Conservation (phyloP, 2,113 vertebrate genomes). For the Xenotilapia longispinis region DNA sequence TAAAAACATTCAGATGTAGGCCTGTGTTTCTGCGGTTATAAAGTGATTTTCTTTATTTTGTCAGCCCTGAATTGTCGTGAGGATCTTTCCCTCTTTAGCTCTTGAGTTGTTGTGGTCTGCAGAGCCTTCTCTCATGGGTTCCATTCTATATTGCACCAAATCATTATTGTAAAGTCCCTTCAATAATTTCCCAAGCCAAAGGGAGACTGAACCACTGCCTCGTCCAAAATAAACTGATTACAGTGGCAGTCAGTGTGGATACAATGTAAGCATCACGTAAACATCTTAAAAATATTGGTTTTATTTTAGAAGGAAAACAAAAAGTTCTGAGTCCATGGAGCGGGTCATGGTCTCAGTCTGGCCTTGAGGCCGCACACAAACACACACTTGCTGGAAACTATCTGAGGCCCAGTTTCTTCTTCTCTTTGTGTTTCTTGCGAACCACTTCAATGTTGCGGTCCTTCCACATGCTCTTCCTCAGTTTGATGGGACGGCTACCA, state of each 20-base stretch:
- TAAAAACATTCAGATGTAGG: not conserved
- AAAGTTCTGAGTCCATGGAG: not conserved
- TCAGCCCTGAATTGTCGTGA: not conserved
- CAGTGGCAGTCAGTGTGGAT: not conserved
- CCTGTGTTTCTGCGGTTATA: fast-evolving
- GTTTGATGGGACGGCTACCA: slow-evolving; percentile 89
- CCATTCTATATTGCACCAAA: not conserved
- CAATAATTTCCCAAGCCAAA: not conserved
- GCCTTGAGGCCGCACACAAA: not conserved
- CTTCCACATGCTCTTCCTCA: slow-evolving; percentile 92
- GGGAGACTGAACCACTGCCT: not conserved
- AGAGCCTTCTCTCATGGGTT: not conserved
- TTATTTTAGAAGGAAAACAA: not conserved
- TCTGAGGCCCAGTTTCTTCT: slow-evolving; percentile 90
- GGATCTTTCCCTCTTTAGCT: not conserved
- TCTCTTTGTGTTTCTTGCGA: slow-evolving; percentile 89
- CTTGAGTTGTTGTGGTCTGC: fast-evolving
- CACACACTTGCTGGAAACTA: slow-evolving; percentile 36
- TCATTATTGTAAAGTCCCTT: not conserved
- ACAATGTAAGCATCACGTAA: no score
- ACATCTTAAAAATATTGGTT: not conserved
- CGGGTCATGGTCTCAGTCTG: not conserved
- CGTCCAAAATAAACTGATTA: not conserved
- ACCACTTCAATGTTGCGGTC: slow-evolving; percentile 89
- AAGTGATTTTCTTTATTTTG: not conserved